Conservation (phyloP, 2,797 vertebrate species). For the Etheostoma perlongum region DNA sequence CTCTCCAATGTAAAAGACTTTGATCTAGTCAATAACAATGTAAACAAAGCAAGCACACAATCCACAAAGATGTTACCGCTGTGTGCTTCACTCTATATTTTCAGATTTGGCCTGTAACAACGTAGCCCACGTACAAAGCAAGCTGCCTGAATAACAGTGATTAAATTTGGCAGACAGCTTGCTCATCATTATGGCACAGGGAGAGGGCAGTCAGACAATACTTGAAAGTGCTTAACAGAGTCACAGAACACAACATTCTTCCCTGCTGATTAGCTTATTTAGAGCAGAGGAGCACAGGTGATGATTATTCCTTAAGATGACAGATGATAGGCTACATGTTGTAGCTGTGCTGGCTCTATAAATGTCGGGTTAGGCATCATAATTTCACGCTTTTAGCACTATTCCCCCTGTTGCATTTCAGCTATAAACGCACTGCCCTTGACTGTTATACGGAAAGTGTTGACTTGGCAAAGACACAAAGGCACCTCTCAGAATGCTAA, state of each 20-base stretch:
- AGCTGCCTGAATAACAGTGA: slow-evolving; percentile 71
- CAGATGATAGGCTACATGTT: slow-evolving; percentile 31
- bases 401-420: slow-evolving; percentile 3
- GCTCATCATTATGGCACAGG: slow-evolving; percentile 74
- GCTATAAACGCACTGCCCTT: slow-evolving; percentile 27
- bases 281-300: slow-evolving; percentile 27
- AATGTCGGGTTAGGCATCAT: slow-evolving; percentile 32
- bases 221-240: slow-evolving; percentile 67
- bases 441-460: slow-evolving; percentile 24
- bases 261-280: slow-evolving; percentile 62
- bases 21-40: slow-evolving; percentile 39
- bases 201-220: slow-evolving; percentile 66
- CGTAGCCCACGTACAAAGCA: slow-evolving; percentile 61
- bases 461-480: slow-evolving; percentile 37
- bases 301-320: slow-evolving; percentile 51
- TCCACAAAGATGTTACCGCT: slow-evolving; percentile 20
- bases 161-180: slow-evolving; percentile 68
- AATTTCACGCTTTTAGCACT: slow-evolving; percentile 35
- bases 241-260: slow-evolving; percentile 59
- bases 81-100: slow-evolving; percentile 38
- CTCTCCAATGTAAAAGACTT: slow-evolving; percentile 13
- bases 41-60: slow-evolving; percentile 44
- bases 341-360: slow-evolving; percentile 12
- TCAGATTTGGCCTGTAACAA: slow-evolving; percentile 63
- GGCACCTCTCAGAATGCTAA: slow-evolving; percentile 38